Base-by-base conservation (phyloP, 2,888 invertebrate species). In the Allacma fusca region DNA sequence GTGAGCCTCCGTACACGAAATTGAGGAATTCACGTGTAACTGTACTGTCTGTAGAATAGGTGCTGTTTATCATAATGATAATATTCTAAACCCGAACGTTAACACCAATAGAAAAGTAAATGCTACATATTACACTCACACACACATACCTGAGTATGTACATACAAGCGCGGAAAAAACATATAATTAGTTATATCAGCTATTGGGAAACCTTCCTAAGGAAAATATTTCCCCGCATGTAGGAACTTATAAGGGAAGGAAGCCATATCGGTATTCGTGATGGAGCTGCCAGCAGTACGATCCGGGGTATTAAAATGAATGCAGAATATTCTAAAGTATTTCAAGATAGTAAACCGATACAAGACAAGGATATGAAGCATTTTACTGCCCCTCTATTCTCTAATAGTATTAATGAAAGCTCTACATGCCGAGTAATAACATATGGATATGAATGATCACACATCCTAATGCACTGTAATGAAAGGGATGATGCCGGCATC, bases 401-500 rank as follows among this genome's bases (percentile, higher is more conserved):
- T 50, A 9, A 50, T n/a, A 50, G 16, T 50, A n/a, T 50, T 50
- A 50, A 50, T 50, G 50, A 50, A 50, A 50, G 19, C 5, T 5
- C 19, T 50, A 13, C 2, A 50, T 50, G 50, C 9, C 5, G 50
- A 50, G 16, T 50, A 50, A 50, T 16, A 50, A 50, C 62, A 26
- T n/a, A 28, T 65, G 65, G 26, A 29, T 26, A 65, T 65, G 28
- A 24, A 23, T 50, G 50, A 67, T 67, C 67, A 67, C 67, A 50
- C 28, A 65, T 65, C 65, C 62, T 62, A 24, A 70, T 50, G 44
- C 43, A 23, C 34, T 29, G 26, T 70, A 70, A 73, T 73, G 62
- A 62, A 62, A 73, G 72, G 72, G 72, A 72, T 72, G 62, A 73
- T 62, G 73, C 73, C 73, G 57, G 62, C 73, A 64, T 57, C 71